Percentiles rank a stretch among this genome's conserved stretches.
phyloP scores from a whole-genome alignment of 2,797 vertebrate species.

The Centroberyx gerrardi region DNA sequence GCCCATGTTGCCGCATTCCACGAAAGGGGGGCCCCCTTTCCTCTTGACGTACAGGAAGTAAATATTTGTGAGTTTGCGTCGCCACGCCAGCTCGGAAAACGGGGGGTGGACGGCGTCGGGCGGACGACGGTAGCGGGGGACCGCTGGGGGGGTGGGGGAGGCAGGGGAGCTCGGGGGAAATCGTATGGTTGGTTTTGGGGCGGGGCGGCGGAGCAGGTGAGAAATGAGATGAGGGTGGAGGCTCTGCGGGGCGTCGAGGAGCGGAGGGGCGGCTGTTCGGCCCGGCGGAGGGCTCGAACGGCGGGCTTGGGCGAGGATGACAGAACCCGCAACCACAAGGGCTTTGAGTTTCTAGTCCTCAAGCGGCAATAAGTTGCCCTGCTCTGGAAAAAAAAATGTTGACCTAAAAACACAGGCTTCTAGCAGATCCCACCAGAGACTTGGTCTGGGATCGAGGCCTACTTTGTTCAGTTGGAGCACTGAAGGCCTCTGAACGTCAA shows the following conservation, averaged over 20 bases:
- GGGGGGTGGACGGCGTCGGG: constrained; percentile 69
- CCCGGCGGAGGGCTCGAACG: constrained; percentile 49
- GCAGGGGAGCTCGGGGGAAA: constrained; percentile 78
- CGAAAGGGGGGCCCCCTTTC: constrained; percentile 94
- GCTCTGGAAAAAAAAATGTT: constrained; percentile 59
- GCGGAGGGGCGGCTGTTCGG: constrained; percentile 12
- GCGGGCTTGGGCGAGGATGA: constrained; percentile 21
- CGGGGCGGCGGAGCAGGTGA: constrained; percentile 47
- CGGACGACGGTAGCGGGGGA: constrained; percentile 67
- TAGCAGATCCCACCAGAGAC: constrained; percentile 68
- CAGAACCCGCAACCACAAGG: constrained; percentile 40
- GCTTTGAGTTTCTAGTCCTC: constrained; percentile 50
- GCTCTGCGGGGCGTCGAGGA: not conserved
- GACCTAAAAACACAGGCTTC: constrained; percentile 75
- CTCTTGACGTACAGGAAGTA: constrained; percentile 87
- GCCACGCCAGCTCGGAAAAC: constrained; percentile 82
- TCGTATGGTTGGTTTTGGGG: constrained; percentile 82
- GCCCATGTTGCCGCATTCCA: constrained; percentile 99
- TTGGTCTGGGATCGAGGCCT: constrained; percentile 71
- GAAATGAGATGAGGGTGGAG: constrained; percentile 50
- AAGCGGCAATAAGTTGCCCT: constrained; percentile 59
- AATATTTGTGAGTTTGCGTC: constrained; percentile 87
- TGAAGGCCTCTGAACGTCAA: constrained; percentile 75
- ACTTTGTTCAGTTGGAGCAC: constrained; percentile 68
- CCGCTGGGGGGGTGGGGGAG: constrained; percentile 68